phyloP scores from a whole-genome alignment of 2,888 invertebrate genomes.

The Pharmacophagus antenor region DNA sequence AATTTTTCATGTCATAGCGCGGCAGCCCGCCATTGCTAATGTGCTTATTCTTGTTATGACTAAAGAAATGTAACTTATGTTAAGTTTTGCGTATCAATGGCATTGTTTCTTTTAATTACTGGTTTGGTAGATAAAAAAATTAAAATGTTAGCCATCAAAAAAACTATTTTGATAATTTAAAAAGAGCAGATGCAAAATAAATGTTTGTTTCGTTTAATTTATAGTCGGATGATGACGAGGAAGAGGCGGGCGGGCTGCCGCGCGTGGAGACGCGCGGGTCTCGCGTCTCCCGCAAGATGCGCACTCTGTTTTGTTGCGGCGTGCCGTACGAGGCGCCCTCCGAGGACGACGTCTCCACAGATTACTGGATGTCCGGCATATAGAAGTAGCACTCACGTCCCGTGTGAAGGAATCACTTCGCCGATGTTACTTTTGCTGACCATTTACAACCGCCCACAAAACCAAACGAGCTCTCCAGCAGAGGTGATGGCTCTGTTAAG shows the following conservation, averaged over 20 bases:
- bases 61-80: no score
- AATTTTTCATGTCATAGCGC: not conserved
- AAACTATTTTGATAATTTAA: no score
- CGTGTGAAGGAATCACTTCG: conserved; percentile 34
- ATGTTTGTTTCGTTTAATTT: conserved; percentile 43
- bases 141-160: no score
- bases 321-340: conserved; percentile 58
- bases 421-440: conserved; percentile 48
- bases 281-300: conserved; percentile 61
- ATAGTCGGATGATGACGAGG: conserved; percentile 68
- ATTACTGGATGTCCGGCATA: conserved; percentile 43
- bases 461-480: not conserved
- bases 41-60: not conserved
- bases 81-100: not conserved
- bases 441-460: conserved; percentile 44
- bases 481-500: conserved; percentile 1
- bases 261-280: conserved; percentile 62
- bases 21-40: conserved; percentile 25
- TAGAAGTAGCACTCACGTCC: conserved; percentile 36
- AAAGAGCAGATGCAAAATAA: conserved; percentile 29
- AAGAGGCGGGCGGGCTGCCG: conserved; percentile 73
- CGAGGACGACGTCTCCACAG: conserved; percentile 54
- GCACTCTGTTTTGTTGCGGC: conserved; percentile 71
- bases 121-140: not conserved
- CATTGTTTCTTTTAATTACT: not conserved